A percentile compares a stretch with the other conserved stretches of the same genome.
Evolutionary conservation across 2,113 vertebrate genomes (phyloP).

Genomic region (Leucopsar rothschildi): DNA sequence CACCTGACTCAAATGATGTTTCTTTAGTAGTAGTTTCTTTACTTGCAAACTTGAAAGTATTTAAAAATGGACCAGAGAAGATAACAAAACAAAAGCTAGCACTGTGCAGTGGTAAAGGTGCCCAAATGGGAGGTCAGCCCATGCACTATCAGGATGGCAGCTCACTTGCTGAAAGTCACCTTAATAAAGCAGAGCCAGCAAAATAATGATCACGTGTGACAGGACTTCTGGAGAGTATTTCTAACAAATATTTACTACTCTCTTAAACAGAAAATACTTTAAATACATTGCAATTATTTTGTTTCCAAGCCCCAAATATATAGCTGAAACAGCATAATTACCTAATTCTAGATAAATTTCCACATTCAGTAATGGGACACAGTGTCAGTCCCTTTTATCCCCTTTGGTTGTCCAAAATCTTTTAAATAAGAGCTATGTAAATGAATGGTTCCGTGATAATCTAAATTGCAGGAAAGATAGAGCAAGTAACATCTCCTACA

Average conservation of each 20-base stretch:
- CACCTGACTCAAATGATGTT: accelerated
- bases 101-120: not conserved
- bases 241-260: not conserved
- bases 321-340: not conserved
- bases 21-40: not conserved
- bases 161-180: not conserved
- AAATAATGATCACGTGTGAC: not conserved
- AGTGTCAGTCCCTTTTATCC: not conserved
- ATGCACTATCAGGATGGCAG: not conserved
- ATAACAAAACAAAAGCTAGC: not conserved
- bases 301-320: not conserved
- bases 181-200: not conserved
- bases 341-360: not conserved
- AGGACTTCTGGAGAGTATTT: not conserved
- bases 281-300: not conserved
- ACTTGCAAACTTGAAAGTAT: not conserved
- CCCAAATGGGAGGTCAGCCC: not conserved
- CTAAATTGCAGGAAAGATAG: not conserved
- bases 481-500: not conserved
- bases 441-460: not conserved
- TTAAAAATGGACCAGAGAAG: not conserved
- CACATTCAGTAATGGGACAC: not conserved
- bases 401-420: not conserved
- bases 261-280: not conserved
- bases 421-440: not conserved